Evolutionary conservation across 2,888 invertebrate genomes (phyloP).

Genomic region (Cheilosia urbana): DNA sequence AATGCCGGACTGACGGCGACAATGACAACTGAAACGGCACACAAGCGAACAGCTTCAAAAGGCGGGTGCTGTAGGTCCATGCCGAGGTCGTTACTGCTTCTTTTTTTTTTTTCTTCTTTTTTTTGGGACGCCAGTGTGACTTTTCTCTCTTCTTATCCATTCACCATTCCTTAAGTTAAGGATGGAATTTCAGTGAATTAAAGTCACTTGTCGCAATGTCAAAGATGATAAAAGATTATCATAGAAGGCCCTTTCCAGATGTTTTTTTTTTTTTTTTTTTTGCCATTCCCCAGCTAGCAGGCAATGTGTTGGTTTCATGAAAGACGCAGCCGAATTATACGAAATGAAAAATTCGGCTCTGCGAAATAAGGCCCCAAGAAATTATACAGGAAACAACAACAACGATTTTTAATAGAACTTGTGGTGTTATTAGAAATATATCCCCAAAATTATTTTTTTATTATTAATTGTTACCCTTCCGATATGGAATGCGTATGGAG

Average conservation of each 20-base stretch:
- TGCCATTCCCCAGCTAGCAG: neutral
- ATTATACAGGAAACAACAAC: too few relatives aligned
- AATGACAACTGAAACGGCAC: conserved; percentile 56
- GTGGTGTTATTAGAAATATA: too few relatives aligned
- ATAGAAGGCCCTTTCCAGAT: conserved; percentile 73
- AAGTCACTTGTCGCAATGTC: conserved; percentile 78
- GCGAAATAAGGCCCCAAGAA: too few relatives aligned
- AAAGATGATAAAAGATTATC: conserved; percentile 78
- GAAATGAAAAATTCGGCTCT: too few relatives aligned
- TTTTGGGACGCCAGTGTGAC: conserved; percentile 25
- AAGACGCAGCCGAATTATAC: neutral
- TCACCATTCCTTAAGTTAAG: conserved; percentile 61
- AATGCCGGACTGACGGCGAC: conserved; percentile 49
- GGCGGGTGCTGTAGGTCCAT: conserved; percentile 2
- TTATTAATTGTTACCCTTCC: too few relatives aligned
- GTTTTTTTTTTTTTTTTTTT: conserved; percentile 21
- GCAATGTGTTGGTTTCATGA: neutral
- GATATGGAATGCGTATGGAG: too few relatives aligned
- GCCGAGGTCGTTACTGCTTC: conserved; percentile 15
- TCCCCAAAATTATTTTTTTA: too few relatives aligned
- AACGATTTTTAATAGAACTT: too few relatives aligned
- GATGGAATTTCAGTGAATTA: conserved; percentile 76
- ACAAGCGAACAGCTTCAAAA: conserved; percentile 30
- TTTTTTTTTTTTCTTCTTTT: neutral
- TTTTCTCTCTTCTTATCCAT: conserved; percentile 37